phyloP scores from a whole-genome alignment of 64 coral and sea anemone species.

The Montipora foliosa region DNA sequence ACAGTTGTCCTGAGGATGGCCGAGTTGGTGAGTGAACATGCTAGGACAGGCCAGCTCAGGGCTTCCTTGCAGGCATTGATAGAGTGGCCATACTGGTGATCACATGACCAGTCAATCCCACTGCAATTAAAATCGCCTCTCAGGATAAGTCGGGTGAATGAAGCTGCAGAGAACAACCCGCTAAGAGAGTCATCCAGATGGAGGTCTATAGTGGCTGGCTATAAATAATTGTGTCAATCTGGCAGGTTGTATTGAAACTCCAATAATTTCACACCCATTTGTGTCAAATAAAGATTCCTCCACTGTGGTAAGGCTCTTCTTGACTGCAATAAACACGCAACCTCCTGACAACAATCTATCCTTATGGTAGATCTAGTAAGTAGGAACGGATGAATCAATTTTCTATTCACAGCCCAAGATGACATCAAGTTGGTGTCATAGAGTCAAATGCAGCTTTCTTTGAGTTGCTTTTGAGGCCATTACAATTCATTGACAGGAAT shows the following conservation, averaged over 20 bases:
- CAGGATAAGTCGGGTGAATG: neutral
- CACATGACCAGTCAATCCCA: neutral
- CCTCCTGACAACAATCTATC: constrained; percentile 20
- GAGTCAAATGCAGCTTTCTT: constrained; percentile 13
- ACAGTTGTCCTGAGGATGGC: constrained; percentile 3
- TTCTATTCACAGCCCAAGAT: constrained; percentile 25
- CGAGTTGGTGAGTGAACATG: constrained; percentile 49
- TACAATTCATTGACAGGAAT: constrained; percentile 2
- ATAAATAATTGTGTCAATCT: constrained; percentile 12
- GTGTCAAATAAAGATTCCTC: constrained; percentile 24
- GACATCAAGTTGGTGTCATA: constrained; percentile 11
- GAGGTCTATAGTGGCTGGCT: constrained; percentile 23
- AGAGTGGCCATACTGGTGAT: neutral
- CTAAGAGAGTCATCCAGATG: neutral
- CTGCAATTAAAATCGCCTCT: constrained; percentile 7
- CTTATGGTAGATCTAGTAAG: neutral
- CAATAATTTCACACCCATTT: neutral
- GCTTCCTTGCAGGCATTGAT: constrained; percentile 8
- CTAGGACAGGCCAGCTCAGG: neutral
- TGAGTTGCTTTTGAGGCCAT: neutral
- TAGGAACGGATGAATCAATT: neutral
- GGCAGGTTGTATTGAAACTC: constrained; percentile 16
- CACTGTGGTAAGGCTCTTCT: constrained; percentile 10
- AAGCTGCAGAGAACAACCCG: neutral
- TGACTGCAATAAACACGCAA: constrained; percentile 14